phyloP scores from a whole-genome alignment of 92 coral and sea anemone species.

The Plumapathes pennacea region DNA sequence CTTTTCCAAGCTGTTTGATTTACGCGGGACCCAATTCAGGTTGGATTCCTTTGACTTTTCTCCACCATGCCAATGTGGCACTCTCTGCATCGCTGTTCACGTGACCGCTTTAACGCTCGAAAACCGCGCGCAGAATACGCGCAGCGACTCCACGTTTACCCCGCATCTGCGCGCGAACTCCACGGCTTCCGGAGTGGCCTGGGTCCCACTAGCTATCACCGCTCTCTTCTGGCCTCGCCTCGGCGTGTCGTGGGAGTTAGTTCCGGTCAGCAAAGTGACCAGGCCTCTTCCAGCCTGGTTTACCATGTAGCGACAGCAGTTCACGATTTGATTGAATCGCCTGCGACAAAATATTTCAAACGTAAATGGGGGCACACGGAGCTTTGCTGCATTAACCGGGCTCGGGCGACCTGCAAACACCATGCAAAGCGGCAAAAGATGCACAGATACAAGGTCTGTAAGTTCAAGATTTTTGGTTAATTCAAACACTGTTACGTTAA shows the following conservation, averaged over 20 bases:
- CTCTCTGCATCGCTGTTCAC: conserved; percentile 47
- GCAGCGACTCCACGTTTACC: conserved; percentile 83
- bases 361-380: too few species aligned
- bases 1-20: not conserved
- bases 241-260: conserved; percentile 50
- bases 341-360: too few species aligned
- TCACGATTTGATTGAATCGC: conserved; percentile 94
- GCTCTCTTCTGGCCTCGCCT: conserved; percentile 78
- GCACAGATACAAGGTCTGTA: too few species aligned
- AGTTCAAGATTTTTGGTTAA: too few species aligned
- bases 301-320: conserved; percentile 87
- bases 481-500: too few species aligned
- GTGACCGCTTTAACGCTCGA: conserved; percentile 51
- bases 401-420: too few species aligned
- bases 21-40: conserved; percentile 15
- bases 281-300: conserved; percentile 85
- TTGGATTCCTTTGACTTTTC: conserved; percentile 7
- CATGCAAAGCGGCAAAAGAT: too few species aligned
- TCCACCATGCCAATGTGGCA: conserved; percentile 25
- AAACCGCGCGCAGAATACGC: conserved; percentile 85
- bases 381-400: too few species aligned
- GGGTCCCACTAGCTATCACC: conserved; percentile 73
- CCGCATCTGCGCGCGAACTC: conserved; percentile 92
- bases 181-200: conserved; percentile 86
- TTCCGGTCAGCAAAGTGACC: conserved; percentile 89